Evolutionary conservation across 2,888 invertebrate genomes (phyloP).

Genomic region (Platycheirus albimanus): DNA sequence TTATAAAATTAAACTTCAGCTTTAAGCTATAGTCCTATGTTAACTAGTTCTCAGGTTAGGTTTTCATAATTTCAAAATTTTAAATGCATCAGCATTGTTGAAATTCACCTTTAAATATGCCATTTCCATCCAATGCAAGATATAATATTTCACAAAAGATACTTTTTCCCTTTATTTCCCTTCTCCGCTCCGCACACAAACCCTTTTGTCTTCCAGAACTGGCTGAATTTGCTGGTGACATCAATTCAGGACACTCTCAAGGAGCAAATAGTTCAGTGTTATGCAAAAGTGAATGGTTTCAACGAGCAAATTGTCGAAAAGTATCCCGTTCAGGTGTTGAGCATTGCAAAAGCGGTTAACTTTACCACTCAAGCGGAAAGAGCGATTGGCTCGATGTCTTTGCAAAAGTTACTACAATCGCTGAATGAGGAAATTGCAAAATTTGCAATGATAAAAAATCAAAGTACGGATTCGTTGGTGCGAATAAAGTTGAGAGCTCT

Average conservation of each 20-base stretch:
- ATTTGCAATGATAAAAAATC: slow-evolving; percentile 79
- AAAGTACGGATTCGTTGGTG: slow-evolving; percentile 84
- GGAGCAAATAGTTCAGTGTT: slow-evolving; percentile 85
- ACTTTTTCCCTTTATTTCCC: slow-evolving; percentile 5
- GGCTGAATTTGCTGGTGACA: slow-evolving; percentile 86
- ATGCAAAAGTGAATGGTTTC: slow-evolving; percentile 81
- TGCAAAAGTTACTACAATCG: slow-evolving; percentile 84
- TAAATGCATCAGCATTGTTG: too few species aligned
- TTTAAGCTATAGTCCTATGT: too few species aligned
- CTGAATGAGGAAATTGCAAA: slow-evolving; percentile 82
- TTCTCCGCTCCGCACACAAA: not conserved
- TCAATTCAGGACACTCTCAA: slow-evolving; percentile 92
- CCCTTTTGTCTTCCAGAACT: slow-evolving; percentile 76
- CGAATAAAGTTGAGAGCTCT: slow-evolving; percentile 95
- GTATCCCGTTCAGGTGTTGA: slow-evolving; percentile 88
- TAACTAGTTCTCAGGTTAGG: too few species aligned
- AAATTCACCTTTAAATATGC: not conserved
- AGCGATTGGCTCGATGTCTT: slow-evolving; percentile 87
- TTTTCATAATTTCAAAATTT: too few species aligned
- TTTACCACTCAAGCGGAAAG: slow-evolving; percentile 94
- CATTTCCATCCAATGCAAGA: not conserved
- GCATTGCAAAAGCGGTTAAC: slow-evolving; percentile 91
- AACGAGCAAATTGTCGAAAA: slow-evolving; percentile 83
- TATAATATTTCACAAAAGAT: slow-evolving; percentile 22
- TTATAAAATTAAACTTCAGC: too few species aligned